Conservation (phyloP, 2,113 vertebrate genomes). For the human (Homo sapiens) region DNA sequence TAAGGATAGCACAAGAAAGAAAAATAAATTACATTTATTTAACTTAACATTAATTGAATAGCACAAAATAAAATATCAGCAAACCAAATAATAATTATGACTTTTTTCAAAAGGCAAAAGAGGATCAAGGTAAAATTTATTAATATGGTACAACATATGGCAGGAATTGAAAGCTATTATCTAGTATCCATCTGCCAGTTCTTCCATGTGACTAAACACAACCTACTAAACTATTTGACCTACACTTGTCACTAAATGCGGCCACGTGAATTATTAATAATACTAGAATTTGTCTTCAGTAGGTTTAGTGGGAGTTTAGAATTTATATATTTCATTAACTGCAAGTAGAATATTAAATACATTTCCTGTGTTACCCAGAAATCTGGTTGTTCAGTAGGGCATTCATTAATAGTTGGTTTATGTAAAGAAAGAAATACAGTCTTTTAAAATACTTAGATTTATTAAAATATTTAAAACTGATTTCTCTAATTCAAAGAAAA, state of each 20-base stretch:
- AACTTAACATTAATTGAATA: background rate
- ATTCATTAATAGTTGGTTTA: background rate
- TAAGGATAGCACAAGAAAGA: background rate
- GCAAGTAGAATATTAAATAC: background rate
- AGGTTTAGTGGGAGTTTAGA: background rate
- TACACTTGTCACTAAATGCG: background rate
- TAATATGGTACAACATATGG: background rate
- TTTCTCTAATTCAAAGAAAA: background rate
- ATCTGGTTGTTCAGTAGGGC: background rate
- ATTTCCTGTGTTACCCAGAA: background rate
- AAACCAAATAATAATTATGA: background rate
- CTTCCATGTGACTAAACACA: background rate
- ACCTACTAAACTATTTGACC: background rate
- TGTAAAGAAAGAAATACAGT: background rate
- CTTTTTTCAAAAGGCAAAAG: background rate
- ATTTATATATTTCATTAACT: background rate
- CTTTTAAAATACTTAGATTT: background rate
- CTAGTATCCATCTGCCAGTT: rapidly evolving
- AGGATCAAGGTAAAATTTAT: background rate
- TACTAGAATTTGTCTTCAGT: background rate
- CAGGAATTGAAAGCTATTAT: background rate
- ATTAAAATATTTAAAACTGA: background rate
- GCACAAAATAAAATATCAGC: background rate
- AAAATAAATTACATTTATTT: background rate
- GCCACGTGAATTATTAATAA: background rate